A percentile compares a stretch with the other conserved stretches of the same genome.
phyloP scores from a whole-genome alignment of 2,888 invertebrate species.

The Papilio elwesi region DNA sequence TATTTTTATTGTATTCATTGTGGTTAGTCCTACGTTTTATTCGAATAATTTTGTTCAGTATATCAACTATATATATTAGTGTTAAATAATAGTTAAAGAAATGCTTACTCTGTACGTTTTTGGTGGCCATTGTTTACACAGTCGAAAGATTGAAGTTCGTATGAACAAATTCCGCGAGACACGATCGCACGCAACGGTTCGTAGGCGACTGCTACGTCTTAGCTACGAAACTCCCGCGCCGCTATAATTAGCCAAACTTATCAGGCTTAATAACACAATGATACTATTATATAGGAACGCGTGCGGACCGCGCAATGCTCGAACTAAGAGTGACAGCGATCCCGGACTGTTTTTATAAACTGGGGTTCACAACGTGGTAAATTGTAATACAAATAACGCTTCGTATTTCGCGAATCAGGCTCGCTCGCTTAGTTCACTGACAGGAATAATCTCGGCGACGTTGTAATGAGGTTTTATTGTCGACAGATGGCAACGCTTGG shows the following conservation, averaged over 20 bases:
- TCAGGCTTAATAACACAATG: constrained; percentile 40
- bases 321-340: constrained; percentile 62
- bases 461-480: constrained; percentile 36
- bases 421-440: constrained; percentile 44
- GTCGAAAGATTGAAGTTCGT: constrained; percentile 41
- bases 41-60: too few species aligned
- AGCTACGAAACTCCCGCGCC: constrained; percentile 63
- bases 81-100: constrained; percentile 31
- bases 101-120: constrained; percentile 62
- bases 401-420: constrained; percentile 51
- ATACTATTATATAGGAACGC: constrained; percentile 57
- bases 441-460: constrained; percentile 38
- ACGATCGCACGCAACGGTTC: constrained; percentile 52
- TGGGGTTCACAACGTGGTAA: constrained; percentile 61
- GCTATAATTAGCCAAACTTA: constrained; percentile 57
- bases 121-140: constrained; percentile 60
- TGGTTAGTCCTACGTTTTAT: too few species aligned
- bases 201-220: constrained; percentile 67
- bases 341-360: constrained; percentile 58
- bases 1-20: background rate
- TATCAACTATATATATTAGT: background rate
- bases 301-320: constrained; percentile 64
- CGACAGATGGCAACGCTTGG: constrained; percentile 28
- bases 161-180: constrained; percentile 33
- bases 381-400: constrained; percentile 62